phyloP scores from a whole-genome alignment of 2,888 invertebrate genomes.

The Heteromyza rotundicornis region DNA sequence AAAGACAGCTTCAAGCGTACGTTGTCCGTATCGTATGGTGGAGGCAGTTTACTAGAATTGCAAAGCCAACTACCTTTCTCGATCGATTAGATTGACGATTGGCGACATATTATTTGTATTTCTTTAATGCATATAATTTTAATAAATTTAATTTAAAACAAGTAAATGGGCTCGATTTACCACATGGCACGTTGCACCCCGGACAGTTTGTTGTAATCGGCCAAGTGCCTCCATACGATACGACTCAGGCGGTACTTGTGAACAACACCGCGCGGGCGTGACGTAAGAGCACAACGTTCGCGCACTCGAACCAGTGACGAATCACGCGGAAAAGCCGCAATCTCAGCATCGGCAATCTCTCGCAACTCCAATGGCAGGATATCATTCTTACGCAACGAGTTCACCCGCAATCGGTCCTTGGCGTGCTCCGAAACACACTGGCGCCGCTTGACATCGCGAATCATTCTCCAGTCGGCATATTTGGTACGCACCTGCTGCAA shows the following conservation, averaged over 20 bases:
- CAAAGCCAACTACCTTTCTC: constrained; percentile 21
- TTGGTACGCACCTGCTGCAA: constrained; percentile 75
- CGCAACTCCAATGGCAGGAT: constrained; percentile 82
- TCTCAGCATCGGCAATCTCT: constrained; percentile 78
- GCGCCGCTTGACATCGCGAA: constrained; percentile 84
- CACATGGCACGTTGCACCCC: constrained; percentile 96
- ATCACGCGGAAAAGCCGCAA: constrained; percentile 78
- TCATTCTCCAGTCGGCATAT: constrained; percentile 85
- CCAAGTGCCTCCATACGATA: constrained; percentile 87
- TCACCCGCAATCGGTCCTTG: constrained; percentile 78
- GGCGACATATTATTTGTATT: not conserved
- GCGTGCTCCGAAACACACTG: constrained; percentile 77
- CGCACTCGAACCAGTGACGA: constrained; percentile 71
- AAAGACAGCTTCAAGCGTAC: constrained; percentile 42
- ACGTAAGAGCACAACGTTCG: constrained; percentile 87
- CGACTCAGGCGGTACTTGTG: constrained; percentile 85
- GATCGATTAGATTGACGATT: not conserved
- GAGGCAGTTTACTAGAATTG: constrained; percentile 25
- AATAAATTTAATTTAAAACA: constrained; percentile 10
- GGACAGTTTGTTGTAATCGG: constrained; percentile 90
- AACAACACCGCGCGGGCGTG: constrained; percentile 82
- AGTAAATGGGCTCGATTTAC: constrained; percentile 57
- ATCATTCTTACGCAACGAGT: constrained; percentile 83
- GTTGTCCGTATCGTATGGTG: constrained; percentile 24
- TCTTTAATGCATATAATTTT: not conserved